Conservation (phyloP, 2,797 vertebrate species). For the Molossus molossus region DNA sequence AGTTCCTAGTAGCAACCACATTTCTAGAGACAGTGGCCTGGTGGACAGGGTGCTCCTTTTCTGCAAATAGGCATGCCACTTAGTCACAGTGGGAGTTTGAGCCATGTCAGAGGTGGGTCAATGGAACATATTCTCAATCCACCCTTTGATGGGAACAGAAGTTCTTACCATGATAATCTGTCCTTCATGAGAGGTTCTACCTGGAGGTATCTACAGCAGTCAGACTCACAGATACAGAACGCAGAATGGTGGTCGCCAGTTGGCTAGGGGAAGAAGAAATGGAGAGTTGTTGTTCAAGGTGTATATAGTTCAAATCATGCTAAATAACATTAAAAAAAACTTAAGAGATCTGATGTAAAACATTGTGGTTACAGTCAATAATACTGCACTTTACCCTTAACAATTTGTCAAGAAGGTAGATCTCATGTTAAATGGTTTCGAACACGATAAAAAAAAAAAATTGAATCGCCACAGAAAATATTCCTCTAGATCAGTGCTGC, state of each 20-base stretch:
- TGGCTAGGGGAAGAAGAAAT: not conserved
- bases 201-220: not conserved
- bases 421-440: not conserved
- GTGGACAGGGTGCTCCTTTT: not conserved
- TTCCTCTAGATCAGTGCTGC: not conserved
- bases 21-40: not conserved
- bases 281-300: not conserved
- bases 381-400: not conserved
- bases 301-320: not conserved
- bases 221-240: not conserved
- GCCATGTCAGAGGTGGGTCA: not conserved
- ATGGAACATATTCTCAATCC: not conserved
- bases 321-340: not conserved
- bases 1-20: not conserved
- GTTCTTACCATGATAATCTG: not conserved
- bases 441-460: not conserved
- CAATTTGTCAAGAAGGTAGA: not conserved
- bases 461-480: conserved; percentile 3
- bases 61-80: not conserved
- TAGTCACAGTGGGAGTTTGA: not conserved
- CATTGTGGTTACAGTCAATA: not conserved
- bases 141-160: not conserved
- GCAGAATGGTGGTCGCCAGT: not conserved
- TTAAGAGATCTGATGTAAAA: not conserved
- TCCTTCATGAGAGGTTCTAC: not conserved